Conservation (phyloP, 2,888 invertebrate species). For the Phyto melanocephala region DNA sequence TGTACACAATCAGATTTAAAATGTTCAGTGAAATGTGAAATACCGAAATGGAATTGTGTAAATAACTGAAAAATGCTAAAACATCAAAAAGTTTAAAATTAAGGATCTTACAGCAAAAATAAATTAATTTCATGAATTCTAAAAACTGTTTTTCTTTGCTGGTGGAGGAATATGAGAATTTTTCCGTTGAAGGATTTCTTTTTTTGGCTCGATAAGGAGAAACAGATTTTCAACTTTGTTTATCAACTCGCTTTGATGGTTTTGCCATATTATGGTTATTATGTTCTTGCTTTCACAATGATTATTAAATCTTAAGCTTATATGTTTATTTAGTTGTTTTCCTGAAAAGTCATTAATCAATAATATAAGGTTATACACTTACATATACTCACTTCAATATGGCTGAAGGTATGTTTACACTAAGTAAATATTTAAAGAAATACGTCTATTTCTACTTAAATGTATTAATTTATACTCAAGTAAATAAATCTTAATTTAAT, state of each 20-base stretch:
- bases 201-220: background rate
- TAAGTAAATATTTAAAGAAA: too few species aligned
- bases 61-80: conserved; percentile 15
- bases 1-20: background rate
- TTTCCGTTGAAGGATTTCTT: too few species aligned
- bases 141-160: background rate
- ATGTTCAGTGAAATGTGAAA: conserved; percentile 9
- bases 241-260: background rate
- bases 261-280: background rate
- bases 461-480: too few species aligned
- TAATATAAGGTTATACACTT: too few species aligned
- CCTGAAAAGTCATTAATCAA: background rate
- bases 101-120: background rate
- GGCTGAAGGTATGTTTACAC: too few species aligned
- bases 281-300: background rate
- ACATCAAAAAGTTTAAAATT: background rate
- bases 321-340: background rate
- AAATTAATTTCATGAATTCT: background rate
- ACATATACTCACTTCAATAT: too few species aligned
- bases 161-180: too few species aligned
- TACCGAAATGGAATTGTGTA: background rate
- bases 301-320: background rate
- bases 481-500: too few species aligned
- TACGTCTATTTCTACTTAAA: too few species aligned
- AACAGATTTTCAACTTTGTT: background rate